A percentile compares a stretch with the other conserved stretches of the same genome.
Conservation (phyloP, 2,797 vertebrate genomes). For the Artibeus lituratus region DNA sequence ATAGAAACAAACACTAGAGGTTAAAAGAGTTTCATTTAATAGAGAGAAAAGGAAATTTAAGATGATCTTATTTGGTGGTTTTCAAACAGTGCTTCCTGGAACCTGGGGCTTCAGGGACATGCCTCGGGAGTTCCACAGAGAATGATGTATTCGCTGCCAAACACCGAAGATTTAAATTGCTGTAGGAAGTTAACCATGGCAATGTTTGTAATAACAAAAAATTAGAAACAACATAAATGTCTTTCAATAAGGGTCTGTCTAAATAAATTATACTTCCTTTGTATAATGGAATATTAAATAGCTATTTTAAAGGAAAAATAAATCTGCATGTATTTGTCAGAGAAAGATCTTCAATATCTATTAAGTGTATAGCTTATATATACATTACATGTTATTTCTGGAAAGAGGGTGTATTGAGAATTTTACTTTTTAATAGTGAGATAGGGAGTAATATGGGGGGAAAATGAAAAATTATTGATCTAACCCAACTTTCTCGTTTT, state of each 20-base stretch:
- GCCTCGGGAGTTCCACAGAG: conserved; percentile 40
- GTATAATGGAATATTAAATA: conserved; percentile 39
- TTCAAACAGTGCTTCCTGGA: conserved; percentile 65
- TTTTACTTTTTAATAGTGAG: neutral
- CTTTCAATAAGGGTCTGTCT: conserved; percentile 33
- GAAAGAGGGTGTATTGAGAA: neutral
- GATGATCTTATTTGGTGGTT: conserved; percentile 46
- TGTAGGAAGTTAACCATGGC: neutral
- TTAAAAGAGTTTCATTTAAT: conserved; percentile 41
- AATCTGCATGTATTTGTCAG: conserved; percentile 3
- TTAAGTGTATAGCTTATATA: neutral
- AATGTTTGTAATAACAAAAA: conserved; percentile 52
- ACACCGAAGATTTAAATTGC: conserved; percentile 26
- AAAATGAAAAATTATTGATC: conserved; percentile 23
- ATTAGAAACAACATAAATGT: conserved; percentile 40
- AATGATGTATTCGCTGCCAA: conserved; percentile 29
- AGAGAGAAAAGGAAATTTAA: conserved; percentile 56
- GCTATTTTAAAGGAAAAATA: conserved; percentile 46
- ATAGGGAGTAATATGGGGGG: neutral
- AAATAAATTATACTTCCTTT: conserved; percentile 47
- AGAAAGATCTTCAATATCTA: conserved; percentile 28
- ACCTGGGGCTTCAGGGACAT: neutral
- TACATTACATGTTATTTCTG: conserved; percentile 38
- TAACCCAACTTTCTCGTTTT: neutral
- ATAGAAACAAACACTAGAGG: conserved; percentile 23